Conservation (phyloP, 2,113 vertebrate species). For the Brachyistius frenatus region DNA sequence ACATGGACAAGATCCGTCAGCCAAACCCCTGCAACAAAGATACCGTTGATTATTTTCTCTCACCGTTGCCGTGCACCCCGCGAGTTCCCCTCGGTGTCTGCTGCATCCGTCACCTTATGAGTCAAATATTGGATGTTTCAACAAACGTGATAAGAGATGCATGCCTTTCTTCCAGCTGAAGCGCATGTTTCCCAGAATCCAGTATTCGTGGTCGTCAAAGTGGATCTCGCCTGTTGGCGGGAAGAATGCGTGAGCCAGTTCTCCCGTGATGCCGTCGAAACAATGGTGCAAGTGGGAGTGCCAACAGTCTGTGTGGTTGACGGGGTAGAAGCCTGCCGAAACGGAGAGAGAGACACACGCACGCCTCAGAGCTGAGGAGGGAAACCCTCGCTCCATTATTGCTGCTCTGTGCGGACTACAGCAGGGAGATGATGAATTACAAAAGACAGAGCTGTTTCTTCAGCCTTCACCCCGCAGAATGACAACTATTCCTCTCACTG, state of each 20-base stretch:
- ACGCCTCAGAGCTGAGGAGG: constrained; percentile 52
- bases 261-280: constrained; percentile 96
- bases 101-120: constrained; percentile 4
- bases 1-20: constrained; percentile 96
- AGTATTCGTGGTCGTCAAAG: constrained; percentile 95
- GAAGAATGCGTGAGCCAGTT: constrained; percentile 97
- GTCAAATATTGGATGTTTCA: constrained; percentile 13
- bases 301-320: constrained; percentile 96
- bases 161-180: constrained; percentile 98
- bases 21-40: constrained; percentile 90
- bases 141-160: constrained; percentile 41
- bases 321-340: constrained; percentile 92
- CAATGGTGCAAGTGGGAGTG: constrained; percentile 93
- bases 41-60: constrained; percentile 26
- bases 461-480: constrained; percentile 27
- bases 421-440: constrained; percentile 52
- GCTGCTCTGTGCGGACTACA: constrained; percentile 43
- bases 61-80: not conserved
- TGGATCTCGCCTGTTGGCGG: constrained; percentile 95
- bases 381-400: constrained; percentile 52
- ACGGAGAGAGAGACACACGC: constrained; percentile 28
- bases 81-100: not conserved
- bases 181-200: constrained; percentile 95
- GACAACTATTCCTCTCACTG: constrained; percentile 52
- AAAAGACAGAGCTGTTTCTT: constrained; percentile 38